phyloP scores from a whole-genome alignment of 2,113 vertebrate species.

The Pseudonaja textilis region DNA sequence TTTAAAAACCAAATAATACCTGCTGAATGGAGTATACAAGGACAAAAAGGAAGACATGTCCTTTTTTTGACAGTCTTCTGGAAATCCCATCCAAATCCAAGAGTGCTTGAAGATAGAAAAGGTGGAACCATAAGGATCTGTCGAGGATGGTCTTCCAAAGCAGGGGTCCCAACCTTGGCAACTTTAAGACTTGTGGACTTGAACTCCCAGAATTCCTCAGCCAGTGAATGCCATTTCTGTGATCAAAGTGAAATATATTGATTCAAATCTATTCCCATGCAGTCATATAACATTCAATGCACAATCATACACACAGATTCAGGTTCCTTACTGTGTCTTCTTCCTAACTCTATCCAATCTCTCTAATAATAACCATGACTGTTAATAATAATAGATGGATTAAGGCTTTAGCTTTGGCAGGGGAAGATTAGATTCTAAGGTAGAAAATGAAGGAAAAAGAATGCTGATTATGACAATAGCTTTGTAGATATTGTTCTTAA shows the following conservation, averaged over 20 bases:
- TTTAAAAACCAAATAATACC: background rate
- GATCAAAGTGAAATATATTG: background rate
- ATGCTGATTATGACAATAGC: background rate
- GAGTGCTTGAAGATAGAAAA: background rate
- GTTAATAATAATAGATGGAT: background rate
- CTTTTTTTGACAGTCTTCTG: background rate
- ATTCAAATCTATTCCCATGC: background rate
- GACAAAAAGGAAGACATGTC: background rate
- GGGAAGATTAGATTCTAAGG: background rate
- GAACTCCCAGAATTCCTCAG: too few species aligned
- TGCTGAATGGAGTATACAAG: background rate
- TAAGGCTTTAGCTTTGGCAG: background rate
- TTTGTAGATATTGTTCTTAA: background rate
- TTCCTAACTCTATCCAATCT: background rate
- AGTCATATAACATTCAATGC: background rate
- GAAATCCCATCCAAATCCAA: background rate
- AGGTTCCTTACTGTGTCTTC: background rate
- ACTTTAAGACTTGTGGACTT: too few species aligned
- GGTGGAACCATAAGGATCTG: background rate
- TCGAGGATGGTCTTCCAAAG: background rate
- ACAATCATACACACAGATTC: background rate
- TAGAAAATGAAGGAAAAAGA: background rate
- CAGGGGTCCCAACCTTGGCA: too few species aligned
- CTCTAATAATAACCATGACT: background rate
- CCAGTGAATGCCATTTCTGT: background rate